Evolutionary conservation across 2,797 vertebrate genomes (phyloP).

Genomic region (Arremon aurantiirostris): DNA sequence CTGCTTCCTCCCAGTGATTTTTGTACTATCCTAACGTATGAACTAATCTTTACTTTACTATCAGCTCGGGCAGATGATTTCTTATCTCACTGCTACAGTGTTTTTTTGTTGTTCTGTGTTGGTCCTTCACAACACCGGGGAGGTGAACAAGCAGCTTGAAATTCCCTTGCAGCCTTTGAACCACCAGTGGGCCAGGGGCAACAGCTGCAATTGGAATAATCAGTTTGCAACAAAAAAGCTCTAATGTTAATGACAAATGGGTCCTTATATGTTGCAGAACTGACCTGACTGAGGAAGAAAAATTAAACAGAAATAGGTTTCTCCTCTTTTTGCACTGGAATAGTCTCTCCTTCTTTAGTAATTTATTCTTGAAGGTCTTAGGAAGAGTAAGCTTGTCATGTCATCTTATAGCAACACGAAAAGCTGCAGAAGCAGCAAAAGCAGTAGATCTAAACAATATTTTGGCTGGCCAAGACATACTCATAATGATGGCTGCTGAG

Average conservation of each 20-base stretch:
- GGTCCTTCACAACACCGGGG: neutral
- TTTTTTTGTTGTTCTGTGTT: neutral
- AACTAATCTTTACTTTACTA: neutral
- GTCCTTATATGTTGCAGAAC: neutral
- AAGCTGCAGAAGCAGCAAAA: neutral
- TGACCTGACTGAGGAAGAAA: neutral
- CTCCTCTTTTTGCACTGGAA: neutral
- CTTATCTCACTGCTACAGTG: neutral
- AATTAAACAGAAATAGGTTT: neutral
- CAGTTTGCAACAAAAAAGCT: neutral
- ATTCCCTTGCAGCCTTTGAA: neutral
- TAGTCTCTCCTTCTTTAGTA: neutral
- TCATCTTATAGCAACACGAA: neutral
- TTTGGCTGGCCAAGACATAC: neutral
- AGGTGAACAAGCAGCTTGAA: neutral
- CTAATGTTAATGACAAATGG: rapidly evolving
- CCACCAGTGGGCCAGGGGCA: neutral
- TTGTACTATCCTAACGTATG: neutral
- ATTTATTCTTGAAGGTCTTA: neutral
- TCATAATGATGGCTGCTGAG: neutral
- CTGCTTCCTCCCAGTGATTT: neutral
- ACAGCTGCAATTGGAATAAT: rapidly evolving
- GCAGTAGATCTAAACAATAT: neutral
- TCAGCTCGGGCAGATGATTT: neutral
- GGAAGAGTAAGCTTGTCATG: neutral